These are phyloP conservation scores for Cyclopterus lumpus DNA, from an alignment of 2,797 vertebrate genomes.

Conservation along the genomic window DNA sequence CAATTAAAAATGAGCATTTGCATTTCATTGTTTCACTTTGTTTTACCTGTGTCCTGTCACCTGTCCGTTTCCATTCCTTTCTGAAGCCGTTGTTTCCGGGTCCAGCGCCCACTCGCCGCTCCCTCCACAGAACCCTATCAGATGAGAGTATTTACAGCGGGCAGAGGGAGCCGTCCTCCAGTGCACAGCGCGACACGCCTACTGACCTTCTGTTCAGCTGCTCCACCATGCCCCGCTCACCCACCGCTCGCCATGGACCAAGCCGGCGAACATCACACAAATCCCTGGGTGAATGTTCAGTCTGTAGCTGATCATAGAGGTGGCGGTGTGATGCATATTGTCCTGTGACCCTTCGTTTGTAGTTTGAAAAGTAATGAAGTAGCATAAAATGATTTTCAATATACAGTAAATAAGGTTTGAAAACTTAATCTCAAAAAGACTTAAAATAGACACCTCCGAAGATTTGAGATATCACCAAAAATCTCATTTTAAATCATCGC, in stretches of 20 bases:
- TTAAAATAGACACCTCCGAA: neutral
- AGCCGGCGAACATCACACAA: slow-evolving; percentile 91
- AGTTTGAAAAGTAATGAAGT: neutral
- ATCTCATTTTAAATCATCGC: neutral
- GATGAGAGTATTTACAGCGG: slow-evolving; percentile 98
- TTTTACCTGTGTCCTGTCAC: neutral
- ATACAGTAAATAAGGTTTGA: neutral
- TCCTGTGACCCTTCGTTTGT: neutral
- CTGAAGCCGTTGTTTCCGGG: slow-evolving; percentile 89
- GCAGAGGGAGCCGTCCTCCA: slow-evolving; percentile 88
- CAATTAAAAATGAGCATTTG: neutral
- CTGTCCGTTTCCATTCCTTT: slow-evolving; percentile 45
- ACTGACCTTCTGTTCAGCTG: slow-evolving; percentile 93
- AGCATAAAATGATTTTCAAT: neutral
- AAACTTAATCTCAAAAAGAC: neutral
- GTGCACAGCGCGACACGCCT: slow-evolving; percentile 88
- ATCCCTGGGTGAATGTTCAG: slow-evolving; percentile 86
- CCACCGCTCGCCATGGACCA: slow-evolving; percentile 86
- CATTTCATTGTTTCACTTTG: neutral
- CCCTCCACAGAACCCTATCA: slow-evolving; percentile 94
- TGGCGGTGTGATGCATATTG: neutral
- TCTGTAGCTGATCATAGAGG: neutral
- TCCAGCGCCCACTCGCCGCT: slow-evolving; percentile 86
- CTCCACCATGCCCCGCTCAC: slow-evolving; percentile 90
- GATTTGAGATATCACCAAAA: no score